Conservation (phyloP, 2,888 invertebrate species). For the Troides helena region DNA sequence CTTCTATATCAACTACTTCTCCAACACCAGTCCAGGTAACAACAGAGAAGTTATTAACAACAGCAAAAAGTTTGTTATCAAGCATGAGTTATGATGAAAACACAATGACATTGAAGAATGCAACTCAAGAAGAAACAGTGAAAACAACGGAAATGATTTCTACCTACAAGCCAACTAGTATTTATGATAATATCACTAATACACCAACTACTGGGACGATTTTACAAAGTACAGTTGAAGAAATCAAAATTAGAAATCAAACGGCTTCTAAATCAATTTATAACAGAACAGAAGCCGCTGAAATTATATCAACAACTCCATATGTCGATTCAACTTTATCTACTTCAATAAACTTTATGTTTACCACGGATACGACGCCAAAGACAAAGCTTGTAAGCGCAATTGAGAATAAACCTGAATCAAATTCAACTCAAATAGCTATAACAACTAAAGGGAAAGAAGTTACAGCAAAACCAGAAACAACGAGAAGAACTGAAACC, state of each 20-base stretch:
- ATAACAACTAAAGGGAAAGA: conserved; percentile 36
- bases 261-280: conserved; percentile 37
- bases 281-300: conserved; percentile 45
- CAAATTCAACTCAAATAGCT: conserved; percentile 19
- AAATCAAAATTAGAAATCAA: conserved; percentile 24
- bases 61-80: conserved; percentile 2
- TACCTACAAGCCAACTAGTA: conserved; percentile 32
- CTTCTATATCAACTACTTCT: conserved; percentile 30
- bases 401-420: conserved; percentile 16
- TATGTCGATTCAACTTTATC: conserved; percentile 32
- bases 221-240: conserved; percentile 30
- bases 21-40: conserved; percentile 31
- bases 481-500: conserved; percentile 52
- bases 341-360: conserved; percentile 30
- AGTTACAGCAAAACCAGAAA: conserved; percentile 41
- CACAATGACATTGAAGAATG: neutral
- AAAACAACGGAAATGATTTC: conserved; percentile 31
- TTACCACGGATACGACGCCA: conserved; percentile 30
- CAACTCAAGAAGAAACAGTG: conserved; percentile 1
- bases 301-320: conserved; percentile 36
- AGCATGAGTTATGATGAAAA: neutral
- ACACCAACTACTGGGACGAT: conserved; percentile 9
- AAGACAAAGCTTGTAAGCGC: conserved; percentile 16
- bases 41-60: conserved; percentile 11
- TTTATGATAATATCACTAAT: conserved; percentile 27